A percentile compares a stretch with the other conserved stretches of the same genome.
Conservation (phyloP, 2,797 vertebrate species). For the Acanthurus lineatus region DNA sequence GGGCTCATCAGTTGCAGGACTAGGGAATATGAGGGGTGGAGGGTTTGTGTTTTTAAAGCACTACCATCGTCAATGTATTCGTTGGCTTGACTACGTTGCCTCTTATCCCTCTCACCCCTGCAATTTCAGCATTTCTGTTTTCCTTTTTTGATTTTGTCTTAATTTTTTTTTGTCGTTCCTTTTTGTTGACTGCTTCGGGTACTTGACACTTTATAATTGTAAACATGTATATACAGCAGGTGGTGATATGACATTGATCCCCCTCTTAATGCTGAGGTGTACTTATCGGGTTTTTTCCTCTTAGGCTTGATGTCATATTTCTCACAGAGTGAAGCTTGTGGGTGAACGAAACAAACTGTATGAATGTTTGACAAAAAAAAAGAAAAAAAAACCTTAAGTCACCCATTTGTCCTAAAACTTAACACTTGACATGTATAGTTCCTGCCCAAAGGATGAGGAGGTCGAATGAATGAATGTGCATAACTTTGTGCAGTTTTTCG, state of each 20-base stretch:
- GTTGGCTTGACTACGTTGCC: constrained; percentile 80
- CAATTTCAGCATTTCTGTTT: constrained; percentile 79
- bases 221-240: constrained; percentile 86
- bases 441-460: constrained; percentile 81
- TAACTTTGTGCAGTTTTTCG: constrained; percentile 82
- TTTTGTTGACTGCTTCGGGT: constrained; percentile 88
- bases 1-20: constrained; percentile 78
- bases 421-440: constrained; percentile 84
- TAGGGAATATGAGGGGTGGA: constrained; percentile 72
- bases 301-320: constrained; percentile 84
- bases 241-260: constrained; percentile 82
- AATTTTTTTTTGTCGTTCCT: constrained; percentile 74
- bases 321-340: constrained; percentile 80
- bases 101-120: constrained; percentile 82
- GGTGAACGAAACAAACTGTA: constrained; percentile 74
- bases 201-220: constrained; percentile 91
- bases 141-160: constrained; percentile 79
- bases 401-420: constrained; percentile 77
- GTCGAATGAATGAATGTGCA: constrained; percentile 79
- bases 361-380: constrained; percentile 76
- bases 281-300: constrained; percentile 83
- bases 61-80: constrained; percentile 81
- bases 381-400: constrained; percentile 63
- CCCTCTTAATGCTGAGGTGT: constrained; percentile 83
- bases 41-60: constrained; percentile 86